These are phyloP conservation scores for Thalassophryne amazonica DNA, from an alignment of 2,797 vertebrate species.

Conservation along the genomic window DNA sequence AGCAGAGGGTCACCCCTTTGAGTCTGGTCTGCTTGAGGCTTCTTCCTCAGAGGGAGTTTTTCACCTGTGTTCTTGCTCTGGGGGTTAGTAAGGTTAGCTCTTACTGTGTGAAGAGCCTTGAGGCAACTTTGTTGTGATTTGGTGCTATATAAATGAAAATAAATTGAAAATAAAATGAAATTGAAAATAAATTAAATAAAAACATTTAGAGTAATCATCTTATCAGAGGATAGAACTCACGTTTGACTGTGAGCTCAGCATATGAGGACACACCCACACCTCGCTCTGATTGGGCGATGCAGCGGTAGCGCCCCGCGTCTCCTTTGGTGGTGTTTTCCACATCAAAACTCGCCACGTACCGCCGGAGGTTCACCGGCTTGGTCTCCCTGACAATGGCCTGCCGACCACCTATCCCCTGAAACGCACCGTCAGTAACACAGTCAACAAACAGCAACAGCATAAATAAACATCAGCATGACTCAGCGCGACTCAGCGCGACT, in stretches of 20 bases:
- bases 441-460: too few species aligned
- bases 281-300: slow-evolving; percentile 87
- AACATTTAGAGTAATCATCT: background rate
- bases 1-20: too few species aligned
- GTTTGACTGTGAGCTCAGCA: slow-evolving; percentile 92
- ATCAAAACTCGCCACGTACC: slow-evolving; percentile 88
- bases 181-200: background rate
- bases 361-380: slow-evolving; percentile 79
- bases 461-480: too few species aligned
- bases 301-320: slow-evolving; percentile 91
- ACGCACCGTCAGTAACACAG: background rate
- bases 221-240: slow-evolving; percentile 70
- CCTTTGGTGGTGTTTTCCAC: slow-evolving; percentile 89
- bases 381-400: slow-evolving; percentile 86
- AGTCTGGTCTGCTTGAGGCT: too few species aligned
- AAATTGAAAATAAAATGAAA: too few species aligned
- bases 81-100: too few species aligned
- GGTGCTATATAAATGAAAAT: too few species aligned
- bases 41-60: too few species aligned
- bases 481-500: too few species aligned
- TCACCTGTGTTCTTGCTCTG: too few species aligned
- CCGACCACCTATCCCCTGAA: slow-evolving; percentile 78
- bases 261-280: slow-evolving; percentile 92
- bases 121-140: too few species aligned
- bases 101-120: too few species aligned